Conservation (phyloP, 1,140 invertebrate species). For the Mamestra configurata region DNA sequence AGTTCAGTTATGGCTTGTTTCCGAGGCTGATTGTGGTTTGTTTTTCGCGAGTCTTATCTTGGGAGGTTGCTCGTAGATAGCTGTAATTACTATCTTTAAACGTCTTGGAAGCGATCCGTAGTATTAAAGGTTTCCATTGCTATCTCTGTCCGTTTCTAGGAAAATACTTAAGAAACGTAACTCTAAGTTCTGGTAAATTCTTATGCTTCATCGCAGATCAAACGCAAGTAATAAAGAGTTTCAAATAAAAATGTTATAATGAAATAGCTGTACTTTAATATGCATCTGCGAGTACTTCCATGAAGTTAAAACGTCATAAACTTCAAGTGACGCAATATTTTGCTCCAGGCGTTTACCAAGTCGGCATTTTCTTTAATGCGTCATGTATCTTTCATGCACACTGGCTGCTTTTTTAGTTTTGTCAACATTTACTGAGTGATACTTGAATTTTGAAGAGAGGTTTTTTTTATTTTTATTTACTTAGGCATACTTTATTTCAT, state of each 20-base stretch:
- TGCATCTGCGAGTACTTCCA: slow-evolving; percentile 9
- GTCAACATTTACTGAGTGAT: background rate
- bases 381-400: slow-evolving; percentile 16
- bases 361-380: background rate
- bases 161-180: too few relatives aligned
- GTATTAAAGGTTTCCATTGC: too few relatives aligned
- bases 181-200: too few relatives aligned
- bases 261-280: slow-evolving; percentile 5
- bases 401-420: background rate
- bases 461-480: too few relatives aligned
- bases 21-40: background rate
- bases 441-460: background rate
- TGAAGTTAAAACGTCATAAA: slow-evolving; percentile 7
- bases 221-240: background rate
- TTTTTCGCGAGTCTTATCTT: slow-evolving; percentile 1
- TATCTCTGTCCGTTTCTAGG: too few relatives aligned
- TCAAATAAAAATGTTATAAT: background rate
- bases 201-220: too few relatives aligned
- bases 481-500: too few relatives aligned
- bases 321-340: slow-evolving; percentile 27
- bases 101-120: too few relatives aligned
- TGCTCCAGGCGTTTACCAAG: background rate
- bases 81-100: too few relatives aligned
- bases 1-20: slow-evolving; percentile 32
- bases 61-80: background rate